Percentiles rank a stretch among this genome's conserved stretches.
phyloP scores from a whole-genome alignment of 1,140 invertebrate genomes.

The Alviniconcha marisindica region DNA sequence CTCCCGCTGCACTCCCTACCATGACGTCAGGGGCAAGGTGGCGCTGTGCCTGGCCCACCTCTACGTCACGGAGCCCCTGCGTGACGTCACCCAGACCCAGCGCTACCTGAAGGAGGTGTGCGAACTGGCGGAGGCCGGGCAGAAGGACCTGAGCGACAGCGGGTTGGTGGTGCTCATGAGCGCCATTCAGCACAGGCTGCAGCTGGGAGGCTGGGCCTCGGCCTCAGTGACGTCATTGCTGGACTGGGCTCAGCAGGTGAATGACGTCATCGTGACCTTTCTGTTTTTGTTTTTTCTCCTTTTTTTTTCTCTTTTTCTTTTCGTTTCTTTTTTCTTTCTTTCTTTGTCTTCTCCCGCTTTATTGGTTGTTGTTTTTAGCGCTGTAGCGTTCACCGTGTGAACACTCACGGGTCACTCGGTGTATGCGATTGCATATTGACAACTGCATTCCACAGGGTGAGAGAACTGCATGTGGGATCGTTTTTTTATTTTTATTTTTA shows the following conservation, averaged over 20 bases:
- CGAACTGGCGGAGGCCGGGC: not conserved
- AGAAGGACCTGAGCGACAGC: not conserved
- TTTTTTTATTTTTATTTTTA: no score
- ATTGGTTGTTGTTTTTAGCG: no score
- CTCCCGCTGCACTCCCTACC: slow-evolving; percentile 15
- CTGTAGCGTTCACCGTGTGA: no score
- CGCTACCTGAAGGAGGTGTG: slow-evolving; percentile 1
- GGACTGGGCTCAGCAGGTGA: not conserved
- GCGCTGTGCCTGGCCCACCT: slow-evolving; percentile 14
- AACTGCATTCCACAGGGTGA: no score
- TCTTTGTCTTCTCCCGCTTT: no score
- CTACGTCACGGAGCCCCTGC: slow-evolving; percentile 6
- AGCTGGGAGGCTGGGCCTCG: not conserved
- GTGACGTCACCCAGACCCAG: not conserved
- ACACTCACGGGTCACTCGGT: no score
- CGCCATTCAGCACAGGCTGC: slow-evolving; percentile 7
- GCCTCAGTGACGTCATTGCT: not conserved
- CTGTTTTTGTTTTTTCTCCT: no score
- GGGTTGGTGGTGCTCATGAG: not conserved
- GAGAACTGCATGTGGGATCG: no score
- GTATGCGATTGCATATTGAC: no score
- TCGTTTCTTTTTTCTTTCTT: no score
- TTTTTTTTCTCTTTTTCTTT: no score
- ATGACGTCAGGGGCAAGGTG: slow-evolving; percentile 34
- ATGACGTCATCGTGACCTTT: no score